Evolutionary conservation across 2,797 vertebrate genomes (phyloP).

Genomic region (Potorous gilbertii): DNA sequence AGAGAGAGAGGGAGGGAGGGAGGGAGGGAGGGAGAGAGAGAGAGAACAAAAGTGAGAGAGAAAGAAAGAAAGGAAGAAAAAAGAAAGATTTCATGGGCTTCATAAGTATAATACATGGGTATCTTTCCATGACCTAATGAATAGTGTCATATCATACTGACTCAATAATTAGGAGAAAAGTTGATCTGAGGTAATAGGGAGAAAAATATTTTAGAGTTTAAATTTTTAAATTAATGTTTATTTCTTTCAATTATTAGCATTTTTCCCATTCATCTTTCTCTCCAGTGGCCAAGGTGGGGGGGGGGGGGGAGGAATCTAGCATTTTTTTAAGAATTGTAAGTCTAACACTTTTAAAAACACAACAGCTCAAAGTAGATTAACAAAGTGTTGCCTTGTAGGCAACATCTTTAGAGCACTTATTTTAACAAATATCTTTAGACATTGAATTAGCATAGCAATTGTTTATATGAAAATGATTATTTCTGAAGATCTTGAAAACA

Average conservation of each 20-base stretch:
- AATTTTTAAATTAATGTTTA: slow-evolving; percentile 7
- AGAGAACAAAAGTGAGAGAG: no score
- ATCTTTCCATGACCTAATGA: slow-evolving; percentile 29
- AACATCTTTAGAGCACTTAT: neutral
- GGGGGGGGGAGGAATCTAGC: neutral
- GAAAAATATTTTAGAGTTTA: slow-evolving; percentile 13
- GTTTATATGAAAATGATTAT: neutral
- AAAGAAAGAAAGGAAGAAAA: no score
- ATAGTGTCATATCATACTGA: slow-evolving; percentile 23
- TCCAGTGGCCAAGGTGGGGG: accelerated
- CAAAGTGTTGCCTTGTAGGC: neutral
- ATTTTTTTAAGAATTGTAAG: neutral
- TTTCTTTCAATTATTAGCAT: neutral
- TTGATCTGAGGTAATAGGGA: slow-evolving; percentile 3
- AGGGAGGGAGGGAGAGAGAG: no score
- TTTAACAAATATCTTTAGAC: slow-evolving; percentile 20
- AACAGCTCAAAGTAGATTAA: slow-evolving; percentile 5
- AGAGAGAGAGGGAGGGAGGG: no score
- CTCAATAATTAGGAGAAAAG: slow-evolving; percentile 18
- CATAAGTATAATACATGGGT: neutral
- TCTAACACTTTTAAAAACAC: neutral
- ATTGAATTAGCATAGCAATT: slow-evolving; percentile 15
- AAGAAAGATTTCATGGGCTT: neutral
- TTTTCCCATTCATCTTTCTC: neutral
- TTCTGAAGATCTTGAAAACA: slow-evolving; percentile 36